phyloP scores from a whole-genome alignment of 2,888 invertebrate species.

The Morpho achilles region DNA sequence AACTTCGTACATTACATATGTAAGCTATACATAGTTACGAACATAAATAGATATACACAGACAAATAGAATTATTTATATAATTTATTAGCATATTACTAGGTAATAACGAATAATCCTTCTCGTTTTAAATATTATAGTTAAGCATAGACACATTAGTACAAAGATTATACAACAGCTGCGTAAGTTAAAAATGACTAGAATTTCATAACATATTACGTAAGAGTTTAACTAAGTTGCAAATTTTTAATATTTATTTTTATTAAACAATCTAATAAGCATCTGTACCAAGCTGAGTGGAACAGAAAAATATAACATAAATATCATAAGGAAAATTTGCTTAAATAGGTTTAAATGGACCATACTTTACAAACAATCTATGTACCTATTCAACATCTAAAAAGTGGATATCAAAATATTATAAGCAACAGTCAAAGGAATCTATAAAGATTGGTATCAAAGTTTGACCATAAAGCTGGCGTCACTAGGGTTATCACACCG shows the following conservation, averaged over 20 bases:
- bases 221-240: background rate
- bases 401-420: constrained; percentile 41
- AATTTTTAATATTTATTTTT: background rate
- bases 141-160: constrained; percentile 11
- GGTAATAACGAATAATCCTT: constrained; percentile 13
- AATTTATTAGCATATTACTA: constrained; percentile 15
- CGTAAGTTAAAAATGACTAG: constrained; percentile 2
- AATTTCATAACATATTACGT: background rate
- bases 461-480: constrained; percentile 42
- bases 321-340: constrained; percentile 8
- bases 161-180: background rate
- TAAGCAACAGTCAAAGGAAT: constrained; percentile 47
- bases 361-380: constrained; percentile 36
- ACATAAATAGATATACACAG: constrained; percentile 47
- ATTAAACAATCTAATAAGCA: background rate
- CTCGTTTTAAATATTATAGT: constrained; percentile 5
- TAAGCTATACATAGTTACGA: constrained; percentile 60
- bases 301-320: constrained; percentile 5
- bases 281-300: background rate
- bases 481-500: constrained; percentile 25
- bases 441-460: constrained; percentile 45
- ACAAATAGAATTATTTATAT: constrained; percentile 36
- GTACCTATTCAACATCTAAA: constrained; percentile 51
- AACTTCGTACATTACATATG: constrained; percentile 56
- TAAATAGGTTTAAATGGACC: constrained; percentile 19